Evolutionary conservation across 1,140 invertebrate species (phyloP).

Genomic region (Hylyphantes graminicola): DNA sequence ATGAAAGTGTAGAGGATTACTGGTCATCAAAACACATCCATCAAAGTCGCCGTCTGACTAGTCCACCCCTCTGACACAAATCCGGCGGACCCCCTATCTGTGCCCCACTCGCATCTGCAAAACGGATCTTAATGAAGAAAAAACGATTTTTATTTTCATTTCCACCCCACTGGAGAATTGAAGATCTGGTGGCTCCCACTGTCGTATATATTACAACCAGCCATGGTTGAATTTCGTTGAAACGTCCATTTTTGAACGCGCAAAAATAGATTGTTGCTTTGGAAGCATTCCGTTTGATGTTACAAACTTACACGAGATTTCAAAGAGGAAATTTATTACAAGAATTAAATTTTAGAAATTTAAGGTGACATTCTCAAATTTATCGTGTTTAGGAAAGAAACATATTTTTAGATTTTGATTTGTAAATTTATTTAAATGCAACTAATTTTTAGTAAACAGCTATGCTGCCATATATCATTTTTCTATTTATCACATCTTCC

Average conservation of each 20-base stretch:
- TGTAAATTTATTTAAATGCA: no score
- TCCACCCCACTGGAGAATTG: constrained; percentile 45
- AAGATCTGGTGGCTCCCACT: constrained; percentile 6
- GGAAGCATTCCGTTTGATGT: neutral
- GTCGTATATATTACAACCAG: no score
- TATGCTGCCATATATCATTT: no score
- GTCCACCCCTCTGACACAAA: constrained; percentile 51
- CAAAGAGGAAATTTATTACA: neutral
- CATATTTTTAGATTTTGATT: neutral
- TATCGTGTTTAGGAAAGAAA: neutral
- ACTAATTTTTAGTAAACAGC: no score
- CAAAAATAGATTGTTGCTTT: neutral
- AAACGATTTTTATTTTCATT: constrained; percentile 60
- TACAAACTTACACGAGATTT: neutral
- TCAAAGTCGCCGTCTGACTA: constrained; percentile 36
- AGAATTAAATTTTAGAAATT: neutral
- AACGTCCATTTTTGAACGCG: constrained; percentile 7
- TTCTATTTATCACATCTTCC: no score
- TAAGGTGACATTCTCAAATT: neutral
- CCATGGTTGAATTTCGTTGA: neutral
- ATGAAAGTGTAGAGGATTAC: constrained; percentile 59
- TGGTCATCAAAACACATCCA: constrained; percentile 56
- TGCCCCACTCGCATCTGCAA: constrained; percentile 50
- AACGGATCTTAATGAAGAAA: constrained; percentile 61
- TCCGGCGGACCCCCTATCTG: constrained; percentile 41